These are phyloP conservation scores for Ectemnius cavifrons DNA, from an alignment of 2,888 invertebrate genomes.

Conservation along the genomic window DNA sequence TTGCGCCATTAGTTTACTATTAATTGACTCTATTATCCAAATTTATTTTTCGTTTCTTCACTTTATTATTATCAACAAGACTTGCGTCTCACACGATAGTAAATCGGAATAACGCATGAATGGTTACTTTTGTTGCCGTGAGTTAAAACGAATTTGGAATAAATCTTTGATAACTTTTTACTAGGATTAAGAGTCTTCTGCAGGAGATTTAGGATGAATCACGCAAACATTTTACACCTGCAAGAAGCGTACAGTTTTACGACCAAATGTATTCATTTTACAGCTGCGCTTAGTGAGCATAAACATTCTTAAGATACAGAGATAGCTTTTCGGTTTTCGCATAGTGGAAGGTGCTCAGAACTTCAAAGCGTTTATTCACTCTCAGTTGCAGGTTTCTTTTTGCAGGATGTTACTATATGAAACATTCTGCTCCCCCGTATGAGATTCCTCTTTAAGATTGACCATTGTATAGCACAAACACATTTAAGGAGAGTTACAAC, in stretches of 20 bases:
- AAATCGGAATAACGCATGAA: constrained; percentile 27
- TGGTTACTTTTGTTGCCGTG: constrained; percentile 60
- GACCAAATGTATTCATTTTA: constrained; percentile 67
- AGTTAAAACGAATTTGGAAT: constrained; percentile 59
- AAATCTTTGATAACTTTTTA: constrained; percentile 63
- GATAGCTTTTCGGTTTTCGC: constrained; percentile 52
- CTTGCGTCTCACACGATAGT: constrained; percentile 35
- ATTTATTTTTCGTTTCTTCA: constrained; percentile 27
- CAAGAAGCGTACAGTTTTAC: constrained; percentile 63
- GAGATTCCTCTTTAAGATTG: no score
- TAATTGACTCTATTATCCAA: constrained; percentile 37
- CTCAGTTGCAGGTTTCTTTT: no score
- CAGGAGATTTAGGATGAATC: constrained; percentile 37
- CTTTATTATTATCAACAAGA: constrained; percentile 37
- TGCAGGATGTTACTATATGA: no score
- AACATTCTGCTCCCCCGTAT: neutral
- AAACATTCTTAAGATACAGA: constrained; percentile 56
- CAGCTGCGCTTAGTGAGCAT: constrained; percentile 61
- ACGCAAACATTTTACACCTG: constrained; percentile 36
- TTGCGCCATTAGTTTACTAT: constrained; percentile 37
- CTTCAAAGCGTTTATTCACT: constrained; percentile 18
- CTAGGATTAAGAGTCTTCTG: constrained; percentile 58
- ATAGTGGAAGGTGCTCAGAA: constrained; percentile 52
- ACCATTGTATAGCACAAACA: no score
- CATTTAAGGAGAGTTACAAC: no score